phyloP scores from a whole-genome alignment of 2,113 vertebrate genomes.

The Siniperca knerii region DNA sequence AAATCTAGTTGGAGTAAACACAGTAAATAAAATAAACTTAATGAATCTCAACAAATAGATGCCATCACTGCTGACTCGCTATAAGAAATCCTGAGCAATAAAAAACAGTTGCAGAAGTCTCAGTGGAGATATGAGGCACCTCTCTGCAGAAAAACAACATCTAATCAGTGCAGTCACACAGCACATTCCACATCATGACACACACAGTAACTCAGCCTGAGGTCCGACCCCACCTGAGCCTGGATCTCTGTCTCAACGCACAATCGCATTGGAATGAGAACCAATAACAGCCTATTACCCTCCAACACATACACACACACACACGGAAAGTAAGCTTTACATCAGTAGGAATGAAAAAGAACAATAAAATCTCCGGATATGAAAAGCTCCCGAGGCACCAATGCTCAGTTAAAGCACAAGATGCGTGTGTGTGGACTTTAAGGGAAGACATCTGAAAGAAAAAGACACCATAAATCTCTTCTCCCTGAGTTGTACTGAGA shows the following conservation, averaged over 20 bases:
- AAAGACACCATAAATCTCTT: constrained; percentile 68
- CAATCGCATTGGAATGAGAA: constrained; percentile 81
- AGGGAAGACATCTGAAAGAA: constrained; percentile 42
- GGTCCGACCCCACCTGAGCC: constrained; percentile 80
- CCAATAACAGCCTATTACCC: constrained; percentile 80
- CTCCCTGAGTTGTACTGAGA: constrained; percentile 36
- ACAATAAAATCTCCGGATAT: constrained; percentile 84
- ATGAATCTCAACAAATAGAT: constrained; percentile 35
- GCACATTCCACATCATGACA: constrained; percentile 74
- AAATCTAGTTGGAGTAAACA: constrained; percentile 31
- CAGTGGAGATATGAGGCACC: constrained; percentile 44
- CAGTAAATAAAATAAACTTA: constrained; percentile 42
- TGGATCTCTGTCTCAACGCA: constrained; percentile 73
- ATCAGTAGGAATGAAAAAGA: constrained; percentile 76
- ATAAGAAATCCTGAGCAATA: constrained; percentile 3
- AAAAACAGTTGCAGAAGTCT: constrained; percentile 30
- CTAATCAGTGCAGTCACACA: constrained; percentile 67
- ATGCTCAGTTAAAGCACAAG: constrained; percentile 58
- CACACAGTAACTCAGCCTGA: constrained; percentile 73
- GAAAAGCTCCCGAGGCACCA: constrained; percentile 73
- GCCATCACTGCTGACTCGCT: not conserved
- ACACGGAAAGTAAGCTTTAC: constrained; percentile 55
- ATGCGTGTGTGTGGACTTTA: constrained; percentile 41
- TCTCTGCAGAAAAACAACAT: constrained; percentile 62
- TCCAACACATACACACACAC: constrained; percentile 33